Evolutionary conservation across 2,113 vertebrate genomes (phyloP).

Genomic region (Sprattus sprattus): DNA sequence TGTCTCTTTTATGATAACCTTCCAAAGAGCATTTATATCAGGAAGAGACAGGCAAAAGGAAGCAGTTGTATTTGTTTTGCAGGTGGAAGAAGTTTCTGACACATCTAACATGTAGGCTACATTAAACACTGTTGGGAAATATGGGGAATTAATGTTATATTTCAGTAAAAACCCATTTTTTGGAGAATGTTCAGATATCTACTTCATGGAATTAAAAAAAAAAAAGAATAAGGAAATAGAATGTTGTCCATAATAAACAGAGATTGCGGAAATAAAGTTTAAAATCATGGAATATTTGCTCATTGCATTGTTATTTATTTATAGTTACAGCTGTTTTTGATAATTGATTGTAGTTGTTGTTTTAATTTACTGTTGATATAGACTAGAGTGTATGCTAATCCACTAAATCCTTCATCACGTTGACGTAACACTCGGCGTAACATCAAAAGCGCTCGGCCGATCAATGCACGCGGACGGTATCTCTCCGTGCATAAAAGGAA

Average conservation of each 20-base stretch:
- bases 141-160: not conserved
- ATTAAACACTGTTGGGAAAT: not conserved
- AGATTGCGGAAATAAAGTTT: not conserved
- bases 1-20: no score
- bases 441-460: not conserved
- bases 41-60: no score
- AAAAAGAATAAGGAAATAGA: not conserved
- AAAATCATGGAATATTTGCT: not conserved
- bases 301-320: not conserved
- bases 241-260: not conserved
- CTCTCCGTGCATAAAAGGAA: not conserved
- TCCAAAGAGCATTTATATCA: no score
- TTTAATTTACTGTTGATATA: not conserved
- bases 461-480: not conserved
- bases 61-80: no score
- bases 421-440: constrained; percentile 8
- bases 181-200: no score
- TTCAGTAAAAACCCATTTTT: not conserved
- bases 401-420: not conserved
- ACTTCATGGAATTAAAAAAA: no score
- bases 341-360: not conserved
- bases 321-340: not conserved
- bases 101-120: not conserved
- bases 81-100: not conserved
- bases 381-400: not conserved